Base-by-base conservation (phyloP, 2,113 vertebrate species). In the Mobula birostris region DNA sequence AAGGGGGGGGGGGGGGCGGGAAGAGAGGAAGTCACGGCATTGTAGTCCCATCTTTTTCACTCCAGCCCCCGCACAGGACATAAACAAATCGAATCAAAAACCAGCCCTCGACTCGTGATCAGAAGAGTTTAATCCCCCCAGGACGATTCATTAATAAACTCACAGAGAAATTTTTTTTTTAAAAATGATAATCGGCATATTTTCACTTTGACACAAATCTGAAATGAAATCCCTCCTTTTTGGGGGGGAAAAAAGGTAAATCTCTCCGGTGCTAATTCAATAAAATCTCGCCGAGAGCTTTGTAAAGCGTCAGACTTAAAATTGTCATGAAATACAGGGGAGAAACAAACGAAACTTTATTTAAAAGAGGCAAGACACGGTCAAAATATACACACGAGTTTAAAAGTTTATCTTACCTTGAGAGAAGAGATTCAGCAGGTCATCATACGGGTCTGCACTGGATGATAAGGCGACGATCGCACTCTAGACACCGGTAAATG, bases 141-240 rank as follows among this genome's bases (percentile, higher is more conserved):
- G 83, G 58, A n/a, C 58, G 58, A 88, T 88, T 90, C 61, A 90
- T 68, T 90, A 90, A 90, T 90, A 68, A 90, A 90, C 29, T 68
- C 66, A 17, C 4, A 68, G 85, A 66, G 68, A 14, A 88, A 5
- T 40, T 48, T 12, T 72, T 24, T 40, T 48, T 11, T 72, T 72
- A 74, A 74, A 63, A 32, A 66, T n/a, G 29, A n/a, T 7, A 21
- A 66, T 66, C 58, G 58, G 27, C n/a, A 5, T 11, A 15, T n/a
- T n/a, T 15, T 63, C 29, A n/a, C 58, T 58, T 61, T 58, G 8
- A 8, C 56, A 87, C 48, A n/a, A 32, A 1, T 0, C 61, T 66
- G 29, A 90, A 68, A 66, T 0, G 14, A 8, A 90, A 19, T 74
- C 21, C 21, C 72, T 5, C 72, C 21, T 74, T 24, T 27, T 19